Evolutionary conservation across 2,888 invertebrate species (phyloP).

Genomic region (Oasisia sp.): DNA sequence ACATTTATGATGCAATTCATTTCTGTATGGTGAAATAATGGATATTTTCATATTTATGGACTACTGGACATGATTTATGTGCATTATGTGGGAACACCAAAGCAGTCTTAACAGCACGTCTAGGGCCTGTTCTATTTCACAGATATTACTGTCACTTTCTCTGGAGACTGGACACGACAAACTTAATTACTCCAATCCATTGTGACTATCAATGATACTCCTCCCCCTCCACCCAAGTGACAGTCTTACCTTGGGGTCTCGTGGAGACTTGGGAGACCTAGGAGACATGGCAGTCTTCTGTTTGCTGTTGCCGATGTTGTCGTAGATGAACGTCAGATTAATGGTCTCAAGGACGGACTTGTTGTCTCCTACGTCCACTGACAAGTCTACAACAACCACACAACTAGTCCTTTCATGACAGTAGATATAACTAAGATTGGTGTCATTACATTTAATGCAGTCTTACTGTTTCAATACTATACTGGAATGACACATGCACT

Average conservation of each 20-base stretch:
- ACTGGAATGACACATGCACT: no score
- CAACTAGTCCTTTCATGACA: not conserved
- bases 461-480: no score
- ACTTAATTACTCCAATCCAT: not conserved
- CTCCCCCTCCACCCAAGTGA: not conserved
- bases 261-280: not conserved
- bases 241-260: not conserved
- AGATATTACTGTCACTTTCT: not conserved
- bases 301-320: constrained; percentile 36
- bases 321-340: constrained; percentile 60
- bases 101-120: not conserved
- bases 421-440: not conserved
- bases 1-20: not conserved
- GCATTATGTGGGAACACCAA: not conserved
- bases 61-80: not conserved
- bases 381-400: constrained; percentile 51
- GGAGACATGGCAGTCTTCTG: not conserved
- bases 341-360: constrained; percentile 60
- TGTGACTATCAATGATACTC: not conserved
- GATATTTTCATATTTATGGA: not conserved
- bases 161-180: not conserved
- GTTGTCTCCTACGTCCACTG: constrained; percentile 62
- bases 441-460: no score
- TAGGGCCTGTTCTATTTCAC: not conserved
- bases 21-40: not conserved